phyloP scores from a whole-genome alignment of 2,113 vertebrate genomes.

The Cebus imitator region DNA sequence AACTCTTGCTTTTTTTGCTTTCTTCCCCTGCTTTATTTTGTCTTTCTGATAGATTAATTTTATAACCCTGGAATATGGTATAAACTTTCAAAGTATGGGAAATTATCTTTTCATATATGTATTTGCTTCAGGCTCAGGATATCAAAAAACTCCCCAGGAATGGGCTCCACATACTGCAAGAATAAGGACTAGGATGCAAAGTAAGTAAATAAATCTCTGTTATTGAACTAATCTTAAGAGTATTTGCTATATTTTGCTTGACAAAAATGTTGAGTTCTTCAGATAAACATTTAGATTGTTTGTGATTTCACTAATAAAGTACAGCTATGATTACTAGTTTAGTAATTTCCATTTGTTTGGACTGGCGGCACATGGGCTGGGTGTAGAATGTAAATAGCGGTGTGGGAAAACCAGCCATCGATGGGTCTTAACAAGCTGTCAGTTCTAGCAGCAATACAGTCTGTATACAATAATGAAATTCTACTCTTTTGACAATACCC shows the following conservation, averaged over 20 bases:
- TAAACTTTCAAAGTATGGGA: conserved; percentile 27
- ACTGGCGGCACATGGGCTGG: not conserved
- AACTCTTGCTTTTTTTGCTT: conserved; percentile 8
- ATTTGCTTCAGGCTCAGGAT: conserved; percentile 53
- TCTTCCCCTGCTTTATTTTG: not conserved
- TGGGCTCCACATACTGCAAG: not conserved
- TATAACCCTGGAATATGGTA: not conserved
- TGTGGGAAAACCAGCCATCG: not conserved
- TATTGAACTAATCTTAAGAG: not conserved
- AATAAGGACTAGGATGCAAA: conserved; percentile 19
- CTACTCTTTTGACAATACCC: not conserved
- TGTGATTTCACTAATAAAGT: conserved; percentile 11
- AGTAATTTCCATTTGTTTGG: not conserved
- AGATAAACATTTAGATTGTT: not conserved
- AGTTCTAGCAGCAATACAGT: not conserved
- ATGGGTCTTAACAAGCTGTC: not conserved
- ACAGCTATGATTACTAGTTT: not conserved
- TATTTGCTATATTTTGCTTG: not conserved
- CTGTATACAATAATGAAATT: not conserved
- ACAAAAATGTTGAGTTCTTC: conserved; percentile 12
- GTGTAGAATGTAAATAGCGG: not conserved
- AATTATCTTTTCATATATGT: not conserved
- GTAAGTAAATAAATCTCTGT: conserved; percentile 44
- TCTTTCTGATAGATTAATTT: not conserved
- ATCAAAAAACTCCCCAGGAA: conserved; percentile 19